phyloP scores from a whole-genome alignment of 2,113 vertebrate species.

The Gymnobelideus leadbeateri region DNA sequence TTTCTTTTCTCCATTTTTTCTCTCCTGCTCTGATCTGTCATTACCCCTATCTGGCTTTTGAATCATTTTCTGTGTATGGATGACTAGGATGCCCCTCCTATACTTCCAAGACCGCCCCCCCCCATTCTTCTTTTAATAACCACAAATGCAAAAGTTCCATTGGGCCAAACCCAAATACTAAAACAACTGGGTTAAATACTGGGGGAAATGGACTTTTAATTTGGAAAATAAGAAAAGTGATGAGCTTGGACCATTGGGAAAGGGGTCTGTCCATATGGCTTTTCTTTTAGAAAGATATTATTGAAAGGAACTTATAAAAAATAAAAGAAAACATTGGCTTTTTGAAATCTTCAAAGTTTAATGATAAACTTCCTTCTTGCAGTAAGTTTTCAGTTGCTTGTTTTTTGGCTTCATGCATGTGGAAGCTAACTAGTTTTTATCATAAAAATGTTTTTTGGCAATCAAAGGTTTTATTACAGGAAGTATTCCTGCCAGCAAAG shows the following conservation, averaged over 20 bases:
- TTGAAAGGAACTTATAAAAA: conserved; percentile 20
- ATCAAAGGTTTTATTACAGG: conserved; percentile 63
- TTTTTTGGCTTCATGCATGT: conserved; percentile 29
- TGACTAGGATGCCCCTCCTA: neutral
- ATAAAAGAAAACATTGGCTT: neutral
- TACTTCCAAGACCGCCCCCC: too few relatives aligned
- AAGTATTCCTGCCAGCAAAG: conserved; percentile 66
- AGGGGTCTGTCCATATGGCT: neutral
- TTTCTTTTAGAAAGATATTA: conserved; percentile 44
- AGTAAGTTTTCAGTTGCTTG: conserved; percentile 7
- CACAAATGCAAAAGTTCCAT: neutral
- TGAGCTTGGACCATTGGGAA: neutral
- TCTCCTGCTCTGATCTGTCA: neutral
- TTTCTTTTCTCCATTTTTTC: neutral
- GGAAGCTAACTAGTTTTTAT: conserved; percentile 40
- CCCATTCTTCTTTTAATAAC: neutral
- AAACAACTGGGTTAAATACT: neutral
- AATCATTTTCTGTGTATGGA: neutral
- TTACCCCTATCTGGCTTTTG: neutral
- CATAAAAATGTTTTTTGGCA: conserved; percentile 59
- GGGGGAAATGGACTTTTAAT: neutral
- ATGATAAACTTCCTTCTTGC: neutral
- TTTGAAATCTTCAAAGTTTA: neutral
- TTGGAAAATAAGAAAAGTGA: conserved; percentile 5
- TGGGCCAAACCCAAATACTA: neutral